A percentile compares a stretch with the other conserved stretches of the same genome.
phyloP scores from a whole-genome alignment of 1,140 invertebrate species.

The Caerostris darwini region DNA sequence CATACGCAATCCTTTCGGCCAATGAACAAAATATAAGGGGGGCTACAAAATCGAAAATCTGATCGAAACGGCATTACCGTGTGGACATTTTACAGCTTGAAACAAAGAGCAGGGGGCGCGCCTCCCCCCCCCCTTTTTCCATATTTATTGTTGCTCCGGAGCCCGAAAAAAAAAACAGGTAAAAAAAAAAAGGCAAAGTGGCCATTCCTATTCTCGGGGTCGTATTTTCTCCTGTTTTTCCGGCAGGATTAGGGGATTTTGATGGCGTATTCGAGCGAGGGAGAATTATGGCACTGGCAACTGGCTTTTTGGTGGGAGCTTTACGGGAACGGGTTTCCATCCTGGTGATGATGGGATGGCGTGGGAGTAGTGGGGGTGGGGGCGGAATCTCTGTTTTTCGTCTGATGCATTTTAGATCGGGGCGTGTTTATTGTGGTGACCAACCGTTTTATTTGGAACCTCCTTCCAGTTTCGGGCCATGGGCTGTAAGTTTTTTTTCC shows the following conservation, averaged over 20 bases:
- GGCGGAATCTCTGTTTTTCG: neutral
- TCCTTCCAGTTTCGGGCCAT: neutral
- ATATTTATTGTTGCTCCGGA: constrained; percentile 25
- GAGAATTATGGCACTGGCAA: constrained; percentile 21
- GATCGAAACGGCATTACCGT: neutral
- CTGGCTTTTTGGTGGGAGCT: neutral
- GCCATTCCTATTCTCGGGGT: constrained; percentile 24
- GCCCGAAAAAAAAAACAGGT: neutral
- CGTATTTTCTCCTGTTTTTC: constrained; percentile 28
- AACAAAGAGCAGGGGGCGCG: neutral
- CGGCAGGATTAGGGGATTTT: constrained; percentile 19
- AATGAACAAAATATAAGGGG: neutral
- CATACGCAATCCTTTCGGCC: neutral
- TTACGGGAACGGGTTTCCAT: neutral
- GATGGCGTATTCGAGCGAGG: constrained; percentile 16
- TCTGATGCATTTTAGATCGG: neutral
- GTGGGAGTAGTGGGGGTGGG: neutral
- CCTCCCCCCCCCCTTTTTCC: neutral
- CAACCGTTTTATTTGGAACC: neutral
- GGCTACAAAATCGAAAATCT: constrained; percentile 1
- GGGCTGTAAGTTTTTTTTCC: neutral
- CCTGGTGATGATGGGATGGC: neutral
- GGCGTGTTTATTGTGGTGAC: neutral
- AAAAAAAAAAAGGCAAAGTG: constrained; percentile 8
- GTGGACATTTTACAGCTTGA: constrained; percentile 18